These are phyloP conservation scores for Gymnocephalus cernua DNA, from an alignment of 2,113 vertebrate species.

Conservation along the genomic window DNA sequence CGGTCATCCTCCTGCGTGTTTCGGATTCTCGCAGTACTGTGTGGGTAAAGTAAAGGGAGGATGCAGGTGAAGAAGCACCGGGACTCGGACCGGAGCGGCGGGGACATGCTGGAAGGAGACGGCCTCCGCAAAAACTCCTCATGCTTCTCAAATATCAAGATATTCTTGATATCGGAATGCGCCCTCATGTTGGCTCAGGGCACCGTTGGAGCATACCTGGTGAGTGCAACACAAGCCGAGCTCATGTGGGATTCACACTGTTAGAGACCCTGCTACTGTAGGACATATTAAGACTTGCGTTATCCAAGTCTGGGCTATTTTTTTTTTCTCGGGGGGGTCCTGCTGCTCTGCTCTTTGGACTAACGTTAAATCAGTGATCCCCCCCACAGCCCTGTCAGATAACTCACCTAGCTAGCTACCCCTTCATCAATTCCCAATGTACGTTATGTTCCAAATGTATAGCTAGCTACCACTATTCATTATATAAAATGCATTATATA, in stretches of 20 bases:
- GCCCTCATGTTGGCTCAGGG: conserved; percentile 98
- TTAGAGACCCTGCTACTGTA: neutral
- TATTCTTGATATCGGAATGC: conserved; percentile 96
- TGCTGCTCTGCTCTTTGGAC: neutral
- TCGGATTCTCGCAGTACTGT: conserved; percentile 55
- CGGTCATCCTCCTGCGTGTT: conserved; percentile 37
- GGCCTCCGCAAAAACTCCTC: conserved; percentile 87
- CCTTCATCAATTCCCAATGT: no score
- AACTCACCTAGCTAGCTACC: no score
- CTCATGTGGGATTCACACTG: neutral
- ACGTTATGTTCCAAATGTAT: no score
- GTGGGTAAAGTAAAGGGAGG: conserved; percentile 51
- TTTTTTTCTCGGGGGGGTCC: conserved; percentile 1
- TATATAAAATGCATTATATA: no score
- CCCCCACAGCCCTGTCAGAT: no score
- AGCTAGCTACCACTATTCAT: no score
- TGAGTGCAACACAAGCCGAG: conserved; percentile 83
- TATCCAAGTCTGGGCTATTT: neutral
- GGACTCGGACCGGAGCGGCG: conserved; percentile 80
- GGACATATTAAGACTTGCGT: neutral
- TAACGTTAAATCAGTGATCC: no score
- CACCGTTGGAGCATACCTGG: conserved; percentile 98
- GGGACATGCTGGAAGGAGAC: conserved; percentile 82
- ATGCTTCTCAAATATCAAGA: conserved; percentile 96
- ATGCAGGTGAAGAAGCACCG: conserved; percentile 90